Base-by-base conservation (phyloP, 2,888 invertebrate genomes). In the Nomada ferruginata region DNA sequence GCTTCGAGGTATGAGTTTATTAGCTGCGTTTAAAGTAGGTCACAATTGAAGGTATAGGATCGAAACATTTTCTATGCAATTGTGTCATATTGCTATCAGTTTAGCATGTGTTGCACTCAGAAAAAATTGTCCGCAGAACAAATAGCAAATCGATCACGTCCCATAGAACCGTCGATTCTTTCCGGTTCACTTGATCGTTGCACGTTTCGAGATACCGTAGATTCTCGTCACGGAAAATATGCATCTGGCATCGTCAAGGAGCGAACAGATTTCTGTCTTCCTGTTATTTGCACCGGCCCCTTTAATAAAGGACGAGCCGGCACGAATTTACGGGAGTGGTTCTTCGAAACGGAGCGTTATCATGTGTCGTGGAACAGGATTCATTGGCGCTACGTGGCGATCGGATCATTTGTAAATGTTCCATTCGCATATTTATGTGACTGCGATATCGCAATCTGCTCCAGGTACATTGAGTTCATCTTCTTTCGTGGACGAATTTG, bases 81-180 rank as follows among this genome's bases (percentile, higher is more conserved):
- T 44, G 44, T 44, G 11, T 47, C 47, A 3, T 11, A 11, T 15
- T 47, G 13, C 13, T 15, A 53, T 53, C n/a, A 4, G 18, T 42
- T 42, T 10, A 18, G 15, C 20, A 3, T 47, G 10, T 44, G 11
- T 44, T 44, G 10, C 11, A 44, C 13, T 44, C 13, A 44, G 10
- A 13, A 44, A 44, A 44, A 47, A 50, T 26, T 50, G 15, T 20
- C n/a, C 9, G 18, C 57, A 50, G 60, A 60, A 70, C 70, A 60
- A 70, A 70, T 70, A 50, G 42, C 1, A 23, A 63, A 66, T 52
- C 52, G 74, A 74, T 59, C 59, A 50, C 73, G 73, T 59, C 15
- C 50, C 11, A 50, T 11, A 5, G 36, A 65, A 26, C 10, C 26
- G 18, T 23, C 53, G 72, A 53, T 53, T 11, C 36, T 15, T 44